Percentiles rank a stretch among this genome's conserved stretches.
These are phyloP conservation scores for Caenorhabditis briggsae DNA, from an alignment of 1,140 invertebrate species.

Conservation along the genomic window DNA sequence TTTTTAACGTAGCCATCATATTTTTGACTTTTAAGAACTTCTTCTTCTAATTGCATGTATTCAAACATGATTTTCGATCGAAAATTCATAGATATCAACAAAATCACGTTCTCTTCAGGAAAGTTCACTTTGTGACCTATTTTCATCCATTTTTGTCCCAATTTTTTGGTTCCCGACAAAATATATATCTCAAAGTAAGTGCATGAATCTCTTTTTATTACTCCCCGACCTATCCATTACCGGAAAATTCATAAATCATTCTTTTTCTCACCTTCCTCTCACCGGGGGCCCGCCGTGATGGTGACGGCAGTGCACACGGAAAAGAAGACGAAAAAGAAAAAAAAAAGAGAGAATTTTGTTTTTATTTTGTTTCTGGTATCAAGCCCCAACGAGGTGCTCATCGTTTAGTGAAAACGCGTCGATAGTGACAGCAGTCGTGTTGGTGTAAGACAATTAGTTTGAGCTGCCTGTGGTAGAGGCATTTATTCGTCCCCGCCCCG, in stretches of 20 bases:
- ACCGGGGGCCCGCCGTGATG: background rate
- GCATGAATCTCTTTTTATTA: background rate
- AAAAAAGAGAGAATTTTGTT: slow-evolving; percentile 43
- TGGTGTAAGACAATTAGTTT: slow-evolving; percentile 55
- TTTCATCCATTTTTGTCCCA: background rate
- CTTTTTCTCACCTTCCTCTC: background rate
- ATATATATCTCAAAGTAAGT: background rate
- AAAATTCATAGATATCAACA: too few relatives aligned
- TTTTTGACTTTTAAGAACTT: too few relatives aligned
- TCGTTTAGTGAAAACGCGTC: slow-evolving; percentile 45
- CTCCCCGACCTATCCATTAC: slow-evolving; percentile 30
- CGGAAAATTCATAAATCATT: slow-evolving; percentile 45
- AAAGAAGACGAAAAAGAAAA: background rate
- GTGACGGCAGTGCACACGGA: background rate
- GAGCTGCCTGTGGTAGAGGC: slow-evolving; percentile 49
- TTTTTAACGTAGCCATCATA: too few relatives aligned
- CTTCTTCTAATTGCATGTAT: too few relatives aligned
- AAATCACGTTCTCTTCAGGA: too few relatives aligned
- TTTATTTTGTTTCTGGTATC: slow-evolving; percentile 53
- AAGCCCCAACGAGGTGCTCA: slow-evolving; percentile 53
- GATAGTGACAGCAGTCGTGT: slow-evolving; percentile 52
- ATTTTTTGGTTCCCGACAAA: background rate
- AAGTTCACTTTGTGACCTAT: too few relatives aligned
- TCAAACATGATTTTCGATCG: too few relatives aligned
- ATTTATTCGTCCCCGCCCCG: slow-evolving; percentile 37